phyloP scores from a whole-genome alignment of 2,113 vertebrate genomes.

The Daboia siamensis region DNA sequence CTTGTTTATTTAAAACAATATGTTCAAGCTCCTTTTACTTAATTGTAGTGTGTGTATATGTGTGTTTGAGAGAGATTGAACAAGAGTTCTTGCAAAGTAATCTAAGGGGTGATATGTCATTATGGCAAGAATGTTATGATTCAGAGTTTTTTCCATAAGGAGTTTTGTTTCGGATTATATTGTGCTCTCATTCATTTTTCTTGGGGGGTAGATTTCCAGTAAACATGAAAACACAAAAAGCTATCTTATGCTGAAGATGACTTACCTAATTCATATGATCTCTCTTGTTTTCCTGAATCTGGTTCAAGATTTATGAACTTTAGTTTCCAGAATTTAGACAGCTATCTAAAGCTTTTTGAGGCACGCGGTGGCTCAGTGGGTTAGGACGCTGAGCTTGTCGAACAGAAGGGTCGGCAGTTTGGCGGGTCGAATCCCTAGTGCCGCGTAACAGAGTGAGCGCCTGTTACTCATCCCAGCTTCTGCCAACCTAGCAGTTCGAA shows the following conservation, averaged over 20 bases:
- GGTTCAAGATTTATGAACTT: background rate
- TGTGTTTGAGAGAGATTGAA: background rate
- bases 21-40: slow-evolving; percentile 70
- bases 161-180: background rate
- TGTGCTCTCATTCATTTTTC: slow-evolving; percentile 36
- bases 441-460: no score
- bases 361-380: no score
- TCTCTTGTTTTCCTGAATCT: background rate
- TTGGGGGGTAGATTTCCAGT: slow-evolving; percentile 28
- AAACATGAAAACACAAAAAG: background rate
- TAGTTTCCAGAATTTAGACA: background rate
- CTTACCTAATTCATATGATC: background rate
- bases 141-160: background rate
- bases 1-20: slow-evolving; percentile 15
- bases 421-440: no score
- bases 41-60: background rate
- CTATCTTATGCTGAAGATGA: background rate
- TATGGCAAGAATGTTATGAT: slow-evolving; percentile 52
- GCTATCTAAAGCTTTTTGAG: background rate
- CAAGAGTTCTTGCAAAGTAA: slow-evolving; percentile 51
- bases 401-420: no score
- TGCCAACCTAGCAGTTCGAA: no score
- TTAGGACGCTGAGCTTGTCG: no score
- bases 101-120: slow-evolving; percentile 24
- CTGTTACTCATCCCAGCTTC: no score